Evolutionary conservation across 1,140 invertebrate species (phyloP).

Genomic region (Drosophila baimaii): DNA sequence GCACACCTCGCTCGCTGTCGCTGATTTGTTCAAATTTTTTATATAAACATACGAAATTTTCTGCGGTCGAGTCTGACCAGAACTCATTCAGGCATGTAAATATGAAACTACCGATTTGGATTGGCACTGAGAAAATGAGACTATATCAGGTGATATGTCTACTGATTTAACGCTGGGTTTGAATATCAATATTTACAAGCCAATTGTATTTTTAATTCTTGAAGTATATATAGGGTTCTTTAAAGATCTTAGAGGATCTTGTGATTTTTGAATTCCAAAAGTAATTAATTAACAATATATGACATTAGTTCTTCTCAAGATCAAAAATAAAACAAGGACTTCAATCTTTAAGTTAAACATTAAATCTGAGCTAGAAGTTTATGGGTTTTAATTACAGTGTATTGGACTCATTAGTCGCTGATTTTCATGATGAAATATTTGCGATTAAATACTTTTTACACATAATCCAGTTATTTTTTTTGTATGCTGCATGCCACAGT

Average conservation of each 20-base stretch:
- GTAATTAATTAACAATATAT: no score
- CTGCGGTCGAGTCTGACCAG: constrained; percentile 8
- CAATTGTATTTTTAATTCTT: no score
- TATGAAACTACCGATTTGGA: constrained; percentile 13
- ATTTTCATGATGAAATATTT: constrained; percentile 30
- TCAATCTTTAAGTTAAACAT: not conserved
- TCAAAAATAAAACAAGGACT: not conserved
- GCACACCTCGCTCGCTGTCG: constrained; percentile 17
- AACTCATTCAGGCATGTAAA: constrained; percentile 30
- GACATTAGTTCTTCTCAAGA: not conserved
- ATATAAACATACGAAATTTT: constrained; percentile 52
- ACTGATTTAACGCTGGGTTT: not conserved
- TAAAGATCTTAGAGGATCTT: not conserved
- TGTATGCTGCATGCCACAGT: constrained; percentile 32
- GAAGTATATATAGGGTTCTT: not conserved
- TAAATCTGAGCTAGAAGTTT: not conserved
- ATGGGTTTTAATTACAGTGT: not conserved
- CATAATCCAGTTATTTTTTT: constrained; percentile 19
- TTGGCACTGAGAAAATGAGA: constrained; percentile 9
- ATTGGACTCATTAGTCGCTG: constrained; percentile 16
- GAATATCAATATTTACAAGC: no score
- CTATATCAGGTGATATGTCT: not conserved
- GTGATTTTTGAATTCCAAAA: not conserved
- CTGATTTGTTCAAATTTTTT: constrained; percentile 68
- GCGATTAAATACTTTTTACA: constrained; percentile 37